Base-by-base conservation (phyloP, 2,797 vertebrate genomes). In the Notolabrus celidotus region DNA sequence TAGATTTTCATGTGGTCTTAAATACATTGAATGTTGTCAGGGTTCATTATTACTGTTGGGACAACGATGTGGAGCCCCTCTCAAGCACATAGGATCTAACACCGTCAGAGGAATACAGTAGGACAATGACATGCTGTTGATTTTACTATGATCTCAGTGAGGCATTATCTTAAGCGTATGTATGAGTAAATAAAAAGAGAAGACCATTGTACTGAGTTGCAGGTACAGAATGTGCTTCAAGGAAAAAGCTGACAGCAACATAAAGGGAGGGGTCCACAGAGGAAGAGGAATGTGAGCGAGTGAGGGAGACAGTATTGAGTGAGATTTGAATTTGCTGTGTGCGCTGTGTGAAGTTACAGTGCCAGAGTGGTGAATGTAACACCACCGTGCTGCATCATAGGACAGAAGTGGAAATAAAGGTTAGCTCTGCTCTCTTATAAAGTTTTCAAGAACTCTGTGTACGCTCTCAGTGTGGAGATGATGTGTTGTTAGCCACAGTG, bases 301-400 rank as follows among this genome's bases (percentile, higher is more conserved):
- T 15, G 65, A 52, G 34, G 50, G 43, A 70, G 53, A 79, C 36
- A 7, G 58, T 31, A 57, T 68, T 46, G 36, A 0, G 39, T 36
- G 53, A 60, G 67, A 55, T 67, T 74, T 74, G 56, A 74, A 80
- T 71, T 67, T 74, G 74, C 77, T 77, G 81, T 83, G 73, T 73
- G 46, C 1, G 53, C 57, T 50, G 31, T 84, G 81, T 78, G 74
- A 86, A 62, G 75, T 41, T 43, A 22, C 62, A 20, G 70, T 77
- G 61, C 14, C 17, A 25, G 4, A 19, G 79, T 86, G 87, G 79
- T 72, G 69, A 92, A 90, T 88, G 71, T 89, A 67, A 77, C 89
- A 77, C 74, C 16, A 20, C 36, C 17, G 10, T 75, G 89, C 51
- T 33, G 87, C 27, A 77, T 76, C 67, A 65, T 8, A 62, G 45